Percentiles rank a stretch among this genome's conserved stretches.
Evolutionary conservation across 2,888 invertebrate species (phyloP).

Genomic region (Hydriomena furcata): DNA sequence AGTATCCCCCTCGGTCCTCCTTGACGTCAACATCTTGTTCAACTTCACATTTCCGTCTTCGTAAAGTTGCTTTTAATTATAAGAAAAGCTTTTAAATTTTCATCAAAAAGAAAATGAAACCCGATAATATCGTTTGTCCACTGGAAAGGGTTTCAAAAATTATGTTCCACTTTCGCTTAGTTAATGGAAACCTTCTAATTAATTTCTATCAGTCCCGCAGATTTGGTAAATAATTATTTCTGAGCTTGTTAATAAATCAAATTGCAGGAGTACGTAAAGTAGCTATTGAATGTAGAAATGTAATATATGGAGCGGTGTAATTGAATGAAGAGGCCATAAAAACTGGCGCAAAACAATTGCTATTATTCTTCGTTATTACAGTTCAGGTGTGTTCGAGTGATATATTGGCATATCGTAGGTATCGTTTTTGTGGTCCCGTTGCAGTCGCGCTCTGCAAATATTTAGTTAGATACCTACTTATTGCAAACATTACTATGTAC

Average conservation of each 20-base stretch:
- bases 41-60: conserved; percentile 4
- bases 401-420: conserved; percentile 70
- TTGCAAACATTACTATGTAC: no score
- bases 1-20: not conserved
- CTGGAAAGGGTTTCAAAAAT: conserved; percentile 30
- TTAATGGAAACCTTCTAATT: conserved; percentile 33
- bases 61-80: conserved; percentile 10
- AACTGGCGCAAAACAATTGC: conserved; percentile 72
- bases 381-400: conserved; percentile 76
- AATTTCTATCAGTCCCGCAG: conserved; percentile 33
- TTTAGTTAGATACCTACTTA: conserved; percentile 56
- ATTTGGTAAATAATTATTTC: conserved; percentile 33
- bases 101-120: conserved; percentile 12
- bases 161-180: conserved; percentile 31
- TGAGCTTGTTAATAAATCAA: conserved; percentile 24
- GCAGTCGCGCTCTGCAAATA: conserved; percentile 45
- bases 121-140: conserved; percentile 14
- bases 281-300: conserved; percentile 33
- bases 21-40: conserved; percentile 7
- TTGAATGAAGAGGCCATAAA: conserved; percentile 75
- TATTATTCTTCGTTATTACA: conserved; percentile 77
- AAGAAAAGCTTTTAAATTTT: conserved; percentile 6
- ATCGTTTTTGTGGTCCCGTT: conserved; percentile 61
- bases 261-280: conserved; percentile 28
- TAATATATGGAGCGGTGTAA: conserved; percentile 42